Evolutionary conservation across 2,113 vertebrate genomes (phyloP).

Genomic region (Psittacula cyanocephala): DNA sequence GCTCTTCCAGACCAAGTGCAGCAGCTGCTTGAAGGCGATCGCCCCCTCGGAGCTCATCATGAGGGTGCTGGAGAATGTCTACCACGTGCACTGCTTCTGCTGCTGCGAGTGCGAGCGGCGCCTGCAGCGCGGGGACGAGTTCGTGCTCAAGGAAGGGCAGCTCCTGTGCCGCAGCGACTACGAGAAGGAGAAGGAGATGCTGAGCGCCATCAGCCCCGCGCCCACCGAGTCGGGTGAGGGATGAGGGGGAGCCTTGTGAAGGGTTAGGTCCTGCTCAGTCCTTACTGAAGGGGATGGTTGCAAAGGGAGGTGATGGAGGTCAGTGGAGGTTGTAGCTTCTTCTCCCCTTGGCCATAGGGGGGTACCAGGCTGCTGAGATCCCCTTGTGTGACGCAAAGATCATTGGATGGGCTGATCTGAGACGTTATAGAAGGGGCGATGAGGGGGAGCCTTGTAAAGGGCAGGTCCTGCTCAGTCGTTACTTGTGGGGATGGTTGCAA

Average conservation of each 20-base stretch:
- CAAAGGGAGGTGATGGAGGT: background rate
- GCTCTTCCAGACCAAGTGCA: constrained; percentile 89
- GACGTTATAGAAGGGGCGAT: accelerated
- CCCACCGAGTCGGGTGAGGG: constrained; percentile 84
- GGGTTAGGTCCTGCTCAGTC: background rate
- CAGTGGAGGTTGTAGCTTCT: background rate
- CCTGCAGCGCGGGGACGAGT: constrained; percentile 88
- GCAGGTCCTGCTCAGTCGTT: background rate
- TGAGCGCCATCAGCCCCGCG: constrained; percentile 85
- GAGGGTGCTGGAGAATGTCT: constrained; percentile 87
- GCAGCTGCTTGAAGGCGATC: constrained; percentile 85
- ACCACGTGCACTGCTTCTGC: constrained; percentile 88
- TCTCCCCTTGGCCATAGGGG: accelerated
- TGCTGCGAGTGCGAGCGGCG: constrained; percentile 90
- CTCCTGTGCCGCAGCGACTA: constrained; percentile 90
- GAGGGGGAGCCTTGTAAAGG: background rate
- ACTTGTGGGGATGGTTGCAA: accelerated
- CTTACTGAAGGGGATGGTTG: accelerated
- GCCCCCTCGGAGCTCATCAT: constrained; percentile 88
- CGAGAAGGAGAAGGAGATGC: constrained; percentile 90
- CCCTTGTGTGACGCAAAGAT: no score
- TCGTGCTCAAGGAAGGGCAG: constrained; percentile 90
- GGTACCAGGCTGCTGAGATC: background rate
- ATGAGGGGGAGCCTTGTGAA: background rate
- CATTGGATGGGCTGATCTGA: background rate